Evolutionary conservation across 2,888 invertebrate species (phyloP), one percentile per base, ranked within the genome.

Genomic region (Torymus auratus): DNA sequence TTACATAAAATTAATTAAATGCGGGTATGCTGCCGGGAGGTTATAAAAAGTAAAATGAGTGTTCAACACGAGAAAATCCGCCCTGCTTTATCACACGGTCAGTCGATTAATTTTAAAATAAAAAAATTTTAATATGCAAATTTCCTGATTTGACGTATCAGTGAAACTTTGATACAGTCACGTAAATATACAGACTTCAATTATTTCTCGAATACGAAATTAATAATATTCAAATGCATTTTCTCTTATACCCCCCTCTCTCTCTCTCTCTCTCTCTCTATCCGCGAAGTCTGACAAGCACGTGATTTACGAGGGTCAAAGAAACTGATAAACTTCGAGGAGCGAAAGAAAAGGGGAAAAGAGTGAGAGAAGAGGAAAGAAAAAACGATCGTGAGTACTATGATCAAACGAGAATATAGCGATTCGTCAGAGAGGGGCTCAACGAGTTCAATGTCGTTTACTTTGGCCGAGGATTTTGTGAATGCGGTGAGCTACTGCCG

Each of bases 141-240:
- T 28, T 28, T 28, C 3, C 0, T 5, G 28, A 28, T 28, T 28
- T 5, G 28, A 4, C 5, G 4, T 28, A 28, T 28, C 28, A 28
- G 28, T 28, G 3, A 28, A 28, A 28, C 28, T 28, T 28, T 28
- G 28, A 28, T 28, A 28, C 28, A 28, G 28, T 28, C 41, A n/a
- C 11, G 28, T 14, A n/a, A 41, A 28, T 28, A 5, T n/a, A 41
- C n/a, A n/a, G 14, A 64, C 91, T 91, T 78, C 91, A 28, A 41
- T 64, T 64, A 64, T 28, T 28, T 28, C 28, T 28, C 28, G 28
- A 28, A 28, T 28, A 28, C 28, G 2, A 56, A 72, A 72, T 72
- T 72, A 72, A 72, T 62, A 72, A 72, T 53, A 52, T 53, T 53
- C 62, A 41, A 58, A 58, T 41, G 52, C 68, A 70, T 41, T 52